Evolutionary conservation across 2,797 vertebrate genomes (phyloP).

Genomic region (Allobates femoralis): DNA sequence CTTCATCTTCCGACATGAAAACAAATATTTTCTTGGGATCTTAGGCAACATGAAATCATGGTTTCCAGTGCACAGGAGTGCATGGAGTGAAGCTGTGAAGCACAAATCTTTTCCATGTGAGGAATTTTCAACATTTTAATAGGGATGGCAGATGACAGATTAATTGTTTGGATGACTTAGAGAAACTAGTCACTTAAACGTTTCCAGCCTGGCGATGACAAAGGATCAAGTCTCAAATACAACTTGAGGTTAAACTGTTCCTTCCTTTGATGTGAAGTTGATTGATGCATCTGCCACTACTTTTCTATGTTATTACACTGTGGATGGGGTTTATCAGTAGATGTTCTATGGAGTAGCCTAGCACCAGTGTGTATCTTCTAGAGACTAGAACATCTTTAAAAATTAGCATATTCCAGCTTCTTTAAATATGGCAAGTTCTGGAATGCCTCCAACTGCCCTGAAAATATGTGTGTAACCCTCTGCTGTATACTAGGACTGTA

Average conservation of each 20-base stretch:
- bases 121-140: conserved; percentile 7
- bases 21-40: not conserved
- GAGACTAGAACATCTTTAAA: too few species aligned
- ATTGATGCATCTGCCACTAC: not conserved
- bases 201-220: conserved; percentile 25
- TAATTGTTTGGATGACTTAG: not conserved
- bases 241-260: not conserved
- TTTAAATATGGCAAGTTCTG: too few species aligned
- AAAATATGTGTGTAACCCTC: too few species aligned
- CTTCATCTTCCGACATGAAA: not conserved
- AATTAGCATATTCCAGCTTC: too few species aligned
- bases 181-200: conserved; percentile 14
- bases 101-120: conserved; percentile 33
- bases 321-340: not conserved
- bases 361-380: too few species aligned
- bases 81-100: not conserved
- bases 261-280: conserved; percentile 16
- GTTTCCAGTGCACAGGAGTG: not conserved
- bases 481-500: too few species aligned
- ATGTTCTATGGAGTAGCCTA: not conserved
- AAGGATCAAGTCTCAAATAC: not conserved
- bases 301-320: not conserved
- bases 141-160: conserved; percentile 28
- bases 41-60: not conserved
- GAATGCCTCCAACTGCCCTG: too few species aligned